Percentiles rank a stretch among this genome's conserved stretches.
Evolutionary conservation across 1,140 invertebrate species (phyloP).

Genomic region (Tetranychus urticae): DNA sequence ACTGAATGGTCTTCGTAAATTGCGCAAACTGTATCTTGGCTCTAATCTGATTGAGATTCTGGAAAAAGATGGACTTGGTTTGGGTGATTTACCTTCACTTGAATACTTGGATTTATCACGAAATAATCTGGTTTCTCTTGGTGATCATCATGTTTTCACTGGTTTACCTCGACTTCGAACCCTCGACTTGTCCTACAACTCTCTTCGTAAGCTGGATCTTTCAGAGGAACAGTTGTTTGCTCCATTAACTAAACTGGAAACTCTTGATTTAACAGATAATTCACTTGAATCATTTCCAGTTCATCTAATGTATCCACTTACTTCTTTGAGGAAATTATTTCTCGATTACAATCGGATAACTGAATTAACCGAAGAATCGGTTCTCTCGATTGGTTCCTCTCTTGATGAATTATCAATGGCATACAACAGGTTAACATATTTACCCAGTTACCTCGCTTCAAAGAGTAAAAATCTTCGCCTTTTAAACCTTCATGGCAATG

Average conservation of each 20-base stretch:
- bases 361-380: constrained; percentile 43
- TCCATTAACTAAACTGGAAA: constrained; percentile 45
- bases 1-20: constrained; percentile 34
- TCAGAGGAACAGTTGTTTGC: constrained; percentile 54
- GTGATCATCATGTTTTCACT: constrained; percentile 43
- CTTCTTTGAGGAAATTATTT: constrained; percentile 42
- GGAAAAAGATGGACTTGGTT: constrained; percentile 3
- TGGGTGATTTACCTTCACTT: constrained; percentile 5
- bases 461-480: constrained; percentile 29
- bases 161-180: constrained; percentile 38
- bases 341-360: constrained; percentile 66
- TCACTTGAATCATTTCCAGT: constrained; percentile 59
- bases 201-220: constrained; percentile 56
- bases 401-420: constrained; percentile 34
- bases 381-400: constrained; percentile 15
- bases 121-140: constrained; percentile 53
- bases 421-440: constrained; percentile 59
- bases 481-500: constrained; percentile 51
- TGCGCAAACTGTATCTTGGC: constrained; percentile 34
- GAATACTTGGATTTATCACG: constrained; percentile 18
- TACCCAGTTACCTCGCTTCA: constrained; percentile 48
- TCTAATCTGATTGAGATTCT: constrained; percentile 19
- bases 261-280: constrained; percentile 58
- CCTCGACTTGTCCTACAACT: constrained; percentile 59
- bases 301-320: constrained; percentile 42